Conservation (phyloP, 2,797 vertebrate species). For the Cheirogaleus major region DNA sequence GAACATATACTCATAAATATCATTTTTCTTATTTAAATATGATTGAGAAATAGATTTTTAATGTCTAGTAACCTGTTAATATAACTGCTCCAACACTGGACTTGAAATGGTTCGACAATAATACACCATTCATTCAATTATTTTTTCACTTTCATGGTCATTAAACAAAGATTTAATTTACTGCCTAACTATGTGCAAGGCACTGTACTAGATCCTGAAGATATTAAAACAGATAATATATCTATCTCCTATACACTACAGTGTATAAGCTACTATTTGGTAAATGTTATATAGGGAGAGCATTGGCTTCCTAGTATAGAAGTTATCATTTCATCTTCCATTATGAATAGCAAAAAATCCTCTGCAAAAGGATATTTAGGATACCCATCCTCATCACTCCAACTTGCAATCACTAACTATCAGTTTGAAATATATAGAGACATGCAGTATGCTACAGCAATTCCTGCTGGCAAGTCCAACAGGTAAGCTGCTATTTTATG, state of each 20-base stretch:
- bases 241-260: neutral
- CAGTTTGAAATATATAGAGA: neutral
- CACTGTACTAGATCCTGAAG: neutral
- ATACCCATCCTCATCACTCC: neutral
- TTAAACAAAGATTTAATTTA: neutral
- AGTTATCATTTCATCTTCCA: neutral
- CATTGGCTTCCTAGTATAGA: neutral
- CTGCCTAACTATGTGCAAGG: neutral
- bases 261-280: neutral
- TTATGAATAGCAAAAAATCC: neutral
- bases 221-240: neutral
- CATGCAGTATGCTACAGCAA: neutral
- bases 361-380: neutral
- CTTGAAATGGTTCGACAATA: neutral
- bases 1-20: neutral
- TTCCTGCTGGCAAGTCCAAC: neutral
- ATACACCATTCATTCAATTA: neutral
- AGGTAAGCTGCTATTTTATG: neutral
- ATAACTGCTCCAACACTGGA: neutral
- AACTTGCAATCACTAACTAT: neutral
- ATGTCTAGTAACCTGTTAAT: neutral
- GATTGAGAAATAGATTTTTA: neutral
- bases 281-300: neutral
- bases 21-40: neutral
- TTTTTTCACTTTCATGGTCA: neutral